phyloP scores from a whole-genome alignment of 2,797 vertebrate species.

The Falco peregrinus region DNA sequence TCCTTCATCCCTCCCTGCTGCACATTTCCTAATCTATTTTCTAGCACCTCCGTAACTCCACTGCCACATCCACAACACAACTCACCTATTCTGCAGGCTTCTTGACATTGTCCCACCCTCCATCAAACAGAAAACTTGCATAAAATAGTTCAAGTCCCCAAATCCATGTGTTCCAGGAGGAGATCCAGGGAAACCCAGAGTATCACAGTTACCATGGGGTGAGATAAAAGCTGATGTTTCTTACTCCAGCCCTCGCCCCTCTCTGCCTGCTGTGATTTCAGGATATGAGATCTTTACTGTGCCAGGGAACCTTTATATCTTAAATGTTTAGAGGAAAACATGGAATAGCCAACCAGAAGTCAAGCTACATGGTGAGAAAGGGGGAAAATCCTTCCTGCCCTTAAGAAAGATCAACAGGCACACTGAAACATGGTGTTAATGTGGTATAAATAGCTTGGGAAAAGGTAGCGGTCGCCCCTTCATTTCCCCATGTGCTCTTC shows the following conservation, averaged over 20 bases:
- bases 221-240: not conserved
- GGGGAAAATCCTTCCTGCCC: not conserved
- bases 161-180: not conserved
- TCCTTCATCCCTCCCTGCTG: not conserved
- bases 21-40: not conserved
- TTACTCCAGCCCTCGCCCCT: not conserved
- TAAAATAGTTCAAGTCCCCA: not conserved
- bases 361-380: not conserved
- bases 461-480: not conserved
- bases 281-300: not conserved
- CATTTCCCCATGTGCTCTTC: not conserved
- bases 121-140: not conserved
- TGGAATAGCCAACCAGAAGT: not conserved
- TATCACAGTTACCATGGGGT: not conserved
- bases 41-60: not conserved
- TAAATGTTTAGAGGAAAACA: not conserved
- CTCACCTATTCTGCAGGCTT: not conserved
- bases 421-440: not conserved
- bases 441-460: not conserved
- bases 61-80: not conserved
- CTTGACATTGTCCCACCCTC: rapidly evolving
- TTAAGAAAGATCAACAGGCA: not conserved
- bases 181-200: not conserved
- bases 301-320: not conserved
- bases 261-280: not conserved